Evolutionary conservation across 2,888 invertebrate genomes (phyloP), one percentile per base, ranked within the genome.

Genomic region (Orthosia gracilis): DNA sequence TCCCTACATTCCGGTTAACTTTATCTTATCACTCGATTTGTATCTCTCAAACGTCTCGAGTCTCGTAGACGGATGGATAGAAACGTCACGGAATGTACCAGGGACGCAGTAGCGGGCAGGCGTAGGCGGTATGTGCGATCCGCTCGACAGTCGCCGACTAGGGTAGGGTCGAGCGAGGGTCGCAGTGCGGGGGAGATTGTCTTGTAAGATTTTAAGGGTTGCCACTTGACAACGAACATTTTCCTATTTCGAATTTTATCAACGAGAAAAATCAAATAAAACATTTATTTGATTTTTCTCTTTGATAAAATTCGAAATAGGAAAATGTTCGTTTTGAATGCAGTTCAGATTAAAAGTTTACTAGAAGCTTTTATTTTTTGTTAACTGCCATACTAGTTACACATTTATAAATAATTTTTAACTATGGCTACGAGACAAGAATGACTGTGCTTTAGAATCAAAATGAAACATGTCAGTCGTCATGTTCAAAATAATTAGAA

Each of bases 61-160:
- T 55, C 49, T 52, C 67, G 70, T 73, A 61, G 76, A 80, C 85
- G 87, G 77, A 86, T 86, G 86, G 88, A 91, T 89, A 91, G 91
- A 91, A 91, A 89, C 92, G 89, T 90, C 90, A 90, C 85, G 83
- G 90, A 86, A 87, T 89, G 89, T 93, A 94, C 94, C 89, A 94
- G 94, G 94, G 86, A 83, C 78, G 85, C 92, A 94, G 85, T 76
- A 82, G 73, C 73, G 68, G 82, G 82, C 87, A 88, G 88, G 88
- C 88, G 82, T 87, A 88, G 88, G 88, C 88, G 90, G 88, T 90
- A 87, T 88, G 83, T 78, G 71, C 80, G 81, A 85, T 82, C 85
- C 86, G 87, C 86, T 89, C 89, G 86, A 76, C 70, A 74, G 76
- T 77, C 78, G 84, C 31, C 75, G 79, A 73, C 81, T 88, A 87